These are phyloP conservation scores for Rhamnusium bicolor DNA, from an alignment of 2,888 invertebrate species.

Conservation along the genomic window DNA sequence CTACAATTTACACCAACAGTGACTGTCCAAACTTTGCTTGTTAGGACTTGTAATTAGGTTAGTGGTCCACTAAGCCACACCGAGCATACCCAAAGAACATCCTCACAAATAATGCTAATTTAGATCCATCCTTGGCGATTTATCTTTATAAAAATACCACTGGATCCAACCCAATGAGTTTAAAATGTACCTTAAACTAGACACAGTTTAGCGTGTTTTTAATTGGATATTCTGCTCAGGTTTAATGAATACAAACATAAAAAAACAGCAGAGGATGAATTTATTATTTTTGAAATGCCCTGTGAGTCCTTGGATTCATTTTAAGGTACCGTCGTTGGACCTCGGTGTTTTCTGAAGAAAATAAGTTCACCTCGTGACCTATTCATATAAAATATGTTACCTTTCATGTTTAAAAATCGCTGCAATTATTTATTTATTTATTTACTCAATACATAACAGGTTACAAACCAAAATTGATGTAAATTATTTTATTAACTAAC, in stretches of 20 bases:
- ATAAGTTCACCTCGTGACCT: no score
- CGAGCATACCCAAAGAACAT: conserved; percentile 20
- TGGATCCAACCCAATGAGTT: background rate
- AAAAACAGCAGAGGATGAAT: no score
- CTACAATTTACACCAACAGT: conserved; percentile 11
- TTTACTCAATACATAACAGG: no score
- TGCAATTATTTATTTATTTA: no score
- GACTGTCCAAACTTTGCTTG: conserved; percentile 23
- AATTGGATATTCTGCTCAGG: background rate
- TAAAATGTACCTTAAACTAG: background rate
- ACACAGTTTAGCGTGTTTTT: background rate
- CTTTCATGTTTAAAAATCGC: no score
- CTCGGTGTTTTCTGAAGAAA: no score
- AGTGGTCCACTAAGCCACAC: conserved; percentile 19
- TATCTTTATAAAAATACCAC: conserved; percentile 20
- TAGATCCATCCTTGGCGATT: conserved; percentile 7
- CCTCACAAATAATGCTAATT: conserved; percentile 26
- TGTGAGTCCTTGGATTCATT: no score
- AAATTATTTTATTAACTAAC: no score
- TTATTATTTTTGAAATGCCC: no score
- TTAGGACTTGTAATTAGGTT: conserved; percentile 24
- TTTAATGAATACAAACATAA: background rate
- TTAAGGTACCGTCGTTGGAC: no score
- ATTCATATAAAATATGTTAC: no score
- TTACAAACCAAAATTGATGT: no score